A percentile compares a stretch with the other conserved stretches of the same genome.
Evolutionary conservation across 2,113 vertebrate species (phyloP).

Genomic region (Sinocyclocheilus grahami): DNA sequence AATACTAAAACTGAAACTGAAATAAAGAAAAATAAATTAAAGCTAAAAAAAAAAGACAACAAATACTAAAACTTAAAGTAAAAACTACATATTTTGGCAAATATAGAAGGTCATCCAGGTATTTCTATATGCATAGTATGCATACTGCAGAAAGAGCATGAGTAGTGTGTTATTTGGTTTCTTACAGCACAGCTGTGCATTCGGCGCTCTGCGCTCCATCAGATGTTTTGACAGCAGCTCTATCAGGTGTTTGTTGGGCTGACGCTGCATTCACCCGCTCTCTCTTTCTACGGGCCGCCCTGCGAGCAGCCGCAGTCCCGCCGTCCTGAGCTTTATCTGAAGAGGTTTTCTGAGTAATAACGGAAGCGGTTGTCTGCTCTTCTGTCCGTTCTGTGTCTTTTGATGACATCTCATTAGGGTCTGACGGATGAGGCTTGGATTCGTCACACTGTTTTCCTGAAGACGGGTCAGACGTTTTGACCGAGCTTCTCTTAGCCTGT

Average conservation of each 20-base stretch:
- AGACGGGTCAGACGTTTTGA: slow-evolving; percentile 14
- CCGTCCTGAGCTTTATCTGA: slow-evolving; percentile 8
- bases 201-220: slow-evolving; percentile 7
- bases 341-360: background rate
- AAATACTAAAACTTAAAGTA: background rate
- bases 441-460: slow-evolving; percentile 43
- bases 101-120: background rate
- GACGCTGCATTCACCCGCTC: slow-evolving; percentile 18
- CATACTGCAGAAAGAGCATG: background rate
- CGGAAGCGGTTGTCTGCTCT: background rate
- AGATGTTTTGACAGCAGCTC: background rate
- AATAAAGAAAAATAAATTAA: background rate
- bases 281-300: background rate
- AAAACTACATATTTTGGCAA: background rate
- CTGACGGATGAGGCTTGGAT: slow-evolving; percentile 68
- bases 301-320: background rate
- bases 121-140: no score
- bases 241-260: slow-evolving; percentile 7
- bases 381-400: background rate
- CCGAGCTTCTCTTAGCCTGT: slow-evolving; percentile 64
- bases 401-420: slow-evolving; percentile 54
- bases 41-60: background rate
- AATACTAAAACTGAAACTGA: background rate
- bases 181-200: slow-evolving; percentile 47
- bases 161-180: background rate